Evolutionary conservation across 92 coral and sea anemone genomes (phyloP), one percentile per base, ranked within the genome.

Genomic region (Porites rus): DNA sequence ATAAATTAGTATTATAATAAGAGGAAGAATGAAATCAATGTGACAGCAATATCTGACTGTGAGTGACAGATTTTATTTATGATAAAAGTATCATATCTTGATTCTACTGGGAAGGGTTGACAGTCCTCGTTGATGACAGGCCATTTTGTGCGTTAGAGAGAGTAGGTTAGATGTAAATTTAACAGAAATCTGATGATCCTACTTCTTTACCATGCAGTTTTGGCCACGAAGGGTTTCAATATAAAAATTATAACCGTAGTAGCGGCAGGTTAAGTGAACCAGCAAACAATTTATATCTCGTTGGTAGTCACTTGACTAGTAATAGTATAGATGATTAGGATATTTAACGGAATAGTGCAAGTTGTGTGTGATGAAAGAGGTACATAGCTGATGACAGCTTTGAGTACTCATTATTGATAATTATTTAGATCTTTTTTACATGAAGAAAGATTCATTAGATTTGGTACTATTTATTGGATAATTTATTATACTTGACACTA

Each of bases 401-500:
- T 10, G 8, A 28, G 38, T 43, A 46, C 16, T 18, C 17, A 22
- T 52, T 28, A 10, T 52, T 53, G 2, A n/a, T 20, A 7, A 53
- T 1, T 28, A 4, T 58, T 43, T 14, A 64, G 6, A 60, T 16
- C 13, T 17, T 9, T 38, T 31, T 24, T 25, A 46, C 54, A 73
- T 8, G 25, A 51, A 38, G 60, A 43, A 22, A 75, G 10, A 31
- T 14, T 38, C 58, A 78, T 63, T 46, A 12, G 10, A 38, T 8
- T 54, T 78, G 60, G 65, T 65, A 28, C 22, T 78, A 78, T 78
- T 78, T 78, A 78, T 78, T 78, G 83, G 62, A 78, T 50, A 78
- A 78, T 65, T 65, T 78, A 78, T 78, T 78, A 64, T 18, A 78
- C 19, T 1, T 76, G 67, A 3, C 60, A 24, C 19, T 38, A 38